Evolutionary conservation across 2,888 invertebrate genomes (phyloP), one percentile per base, ranked within the genome.

Genomic region (Synergus gifuensis): DNA sequence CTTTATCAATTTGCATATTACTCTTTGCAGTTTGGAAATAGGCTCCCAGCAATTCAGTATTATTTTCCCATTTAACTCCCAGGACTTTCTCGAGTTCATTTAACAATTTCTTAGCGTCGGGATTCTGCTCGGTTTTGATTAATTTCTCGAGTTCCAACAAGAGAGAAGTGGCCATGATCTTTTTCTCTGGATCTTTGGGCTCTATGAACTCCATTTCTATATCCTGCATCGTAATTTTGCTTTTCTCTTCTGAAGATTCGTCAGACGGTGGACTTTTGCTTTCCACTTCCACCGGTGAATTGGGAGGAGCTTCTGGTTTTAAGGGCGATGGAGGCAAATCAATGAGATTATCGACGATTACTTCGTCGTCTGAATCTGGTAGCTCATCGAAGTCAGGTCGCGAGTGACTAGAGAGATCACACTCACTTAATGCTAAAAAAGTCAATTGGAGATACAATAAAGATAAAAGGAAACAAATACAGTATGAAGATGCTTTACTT

Each of bases 71-170:
- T 42, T 90, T 86, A 3, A 91, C 78, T 11, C 91, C 91, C 60
- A 92, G 84, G 12, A 83, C 85, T 78, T 86, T 88, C 64, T 91
- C 90, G 73, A 92, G 86, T 85, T 90, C 89, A 77, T 88, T 83
- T 46, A 92, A 79, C 46, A 92, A 84, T 79, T 88, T 87, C 62
- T 83, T 84, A 5, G 89, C 90, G 66, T 90, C 84, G 0, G 86
- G 81, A 84, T 91, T 92, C 76, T 86, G 84, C 76, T 91, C 89
- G 18, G 87, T 82, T 82, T 87, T 86, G 16, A 91, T 85, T 49
- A 92, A 77, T 80, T 90, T 91, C 73, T 90, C 89, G 3, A 92
- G 84, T 77, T 92, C 89, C 73, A 87, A 77, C 16, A 92, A 78
- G 22, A 91, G 84, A n/a, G 86, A 86, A 1, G 88, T 82, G 28